Percentiles rank a stretch among this genome's conserved stretches.
Conservation (phyloP, 2,888 invertebrate genomes). For the Oscheius sp. region DNA sequence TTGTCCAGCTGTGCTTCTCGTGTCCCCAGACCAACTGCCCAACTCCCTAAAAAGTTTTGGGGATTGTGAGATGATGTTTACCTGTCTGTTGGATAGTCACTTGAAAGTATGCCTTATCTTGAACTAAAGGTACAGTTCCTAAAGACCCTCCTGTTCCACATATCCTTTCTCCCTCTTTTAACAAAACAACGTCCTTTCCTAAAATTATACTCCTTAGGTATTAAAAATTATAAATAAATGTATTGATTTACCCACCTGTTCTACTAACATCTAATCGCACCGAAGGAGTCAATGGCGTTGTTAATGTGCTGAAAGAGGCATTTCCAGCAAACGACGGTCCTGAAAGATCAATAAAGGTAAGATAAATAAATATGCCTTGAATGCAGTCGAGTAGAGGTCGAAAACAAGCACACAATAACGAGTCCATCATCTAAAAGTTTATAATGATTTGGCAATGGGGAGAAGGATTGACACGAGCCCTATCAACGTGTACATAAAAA, state of each 20-base stretch:
- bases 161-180: constrained; percentile 89
- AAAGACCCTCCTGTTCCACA: constrained; percentile 92
- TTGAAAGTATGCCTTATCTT: constrained; percentile 98
- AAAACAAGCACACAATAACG: constrained; percentile 35
- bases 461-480: not conserved
- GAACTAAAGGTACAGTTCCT: constrained; percentile 90
- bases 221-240: not conserved
- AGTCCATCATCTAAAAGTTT: constrained; percentile 18
- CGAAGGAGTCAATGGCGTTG: constrained; percentile 48
- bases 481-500: no score
- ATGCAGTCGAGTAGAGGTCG: constrained; percentile 50
- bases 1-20: constrained; percentile 85
- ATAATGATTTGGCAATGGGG: not conserved
- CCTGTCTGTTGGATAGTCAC: constrained; percentile 95
- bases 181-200: constrained; percentile 94
- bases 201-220: constrained; percentile 18
- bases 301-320: constrained; percentile 67
- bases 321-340: constrained; percentile 40
- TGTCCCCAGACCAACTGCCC: constrained; percentile 94
- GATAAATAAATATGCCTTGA: no score
- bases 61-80: constrained; percentile 35
- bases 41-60: constrained; percentile 75
- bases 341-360: no score
- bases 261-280: constrained; percentile 62
- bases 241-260: constrained; percentile 54